A percentile compares a stretch with the other conserved stretches of the same genome.
Conservation (phyloP, 2,113 vertebrate genomes). For the Noctilio leporinus region DNA sequence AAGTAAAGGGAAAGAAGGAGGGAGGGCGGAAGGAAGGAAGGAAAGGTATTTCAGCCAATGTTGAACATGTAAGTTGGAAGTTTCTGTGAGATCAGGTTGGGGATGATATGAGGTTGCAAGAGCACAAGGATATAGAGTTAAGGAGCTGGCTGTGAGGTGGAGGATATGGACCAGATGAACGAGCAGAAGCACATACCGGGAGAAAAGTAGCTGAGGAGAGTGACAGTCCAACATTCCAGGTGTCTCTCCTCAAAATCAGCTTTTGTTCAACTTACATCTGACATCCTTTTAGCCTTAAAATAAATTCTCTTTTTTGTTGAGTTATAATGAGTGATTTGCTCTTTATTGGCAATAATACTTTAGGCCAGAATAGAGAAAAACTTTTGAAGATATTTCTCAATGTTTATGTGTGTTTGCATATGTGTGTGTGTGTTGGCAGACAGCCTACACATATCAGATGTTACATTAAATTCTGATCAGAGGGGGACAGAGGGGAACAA, state of each 20-base stretch:
- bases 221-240: neutral
- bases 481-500: too few species aligned
- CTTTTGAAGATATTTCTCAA: neutral
- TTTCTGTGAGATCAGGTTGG: neutral
- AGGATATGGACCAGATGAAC: neutral
- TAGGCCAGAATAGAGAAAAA: neutral
- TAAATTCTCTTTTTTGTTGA: neutral
- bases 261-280: neutral
- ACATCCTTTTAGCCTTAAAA: neutral
- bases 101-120: too few species aligned
- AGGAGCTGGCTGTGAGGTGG: neutral
- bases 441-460: neutral
- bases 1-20: too few species aligned
- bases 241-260: neutral
- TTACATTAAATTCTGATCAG: neutral
- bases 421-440: neutral
- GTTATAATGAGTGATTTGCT: neutral
- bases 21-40: too few species aligned
- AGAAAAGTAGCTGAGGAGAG: neutral
- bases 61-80: neutral
- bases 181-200: neutral
- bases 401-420: neutral
- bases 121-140: neutral
- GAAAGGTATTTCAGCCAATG: neutral
- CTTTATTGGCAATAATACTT: neutral